A percentile compares a stretch with the other conserved stretches of the same genome.
These are phyloP conservation scores for Galleria mellonella DNA, from an alignment of 1,140 invertebrate species.

Conservation along the genomic window DNA sequence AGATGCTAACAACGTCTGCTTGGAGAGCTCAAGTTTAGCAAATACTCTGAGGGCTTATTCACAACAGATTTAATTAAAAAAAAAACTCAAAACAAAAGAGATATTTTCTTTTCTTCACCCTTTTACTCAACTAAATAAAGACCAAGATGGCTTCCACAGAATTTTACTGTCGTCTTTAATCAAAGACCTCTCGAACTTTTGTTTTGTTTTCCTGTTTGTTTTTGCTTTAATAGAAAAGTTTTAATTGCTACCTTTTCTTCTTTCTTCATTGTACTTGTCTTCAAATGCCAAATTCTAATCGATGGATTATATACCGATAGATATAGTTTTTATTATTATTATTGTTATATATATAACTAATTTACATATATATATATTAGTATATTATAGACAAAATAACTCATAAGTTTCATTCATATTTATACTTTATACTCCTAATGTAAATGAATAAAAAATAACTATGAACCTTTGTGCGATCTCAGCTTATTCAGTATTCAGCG, in stretches of 20 bases:
- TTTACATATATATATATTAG: too few species aligned
- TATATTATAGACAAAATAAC: too few species aligned
- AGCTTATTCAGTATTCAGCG: slow-evolving; percentile 17
- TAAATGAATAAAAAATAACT: background rate
- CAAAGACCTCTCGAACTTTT: slow-evolving; percentile 29
- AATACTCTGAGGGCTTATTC: slow-evolving; percentile 18
- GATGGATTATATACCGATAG: slow-evolving; percentile 1
- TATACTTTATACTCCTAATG: background rate
- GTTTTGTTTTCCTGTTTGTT: slow-evolving; percentile 37
- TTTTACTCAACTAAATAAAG: slow-evolving; percentile 18
- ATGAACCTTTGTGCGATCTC: slow-evolving; percentile 1
- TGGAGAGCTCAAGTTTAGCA: slow-evolving; percentile 12
- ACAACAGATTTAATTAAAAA: slow-evolving; percentile 26
- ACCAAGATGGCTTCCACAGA: slow-evolving; percentile 20
- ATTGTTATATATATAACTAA: too few species aligned
- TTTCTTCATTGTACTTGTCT: slow-evolving; percentile 6
- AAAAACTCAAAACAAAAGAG: slow-evolving; percentile 24
- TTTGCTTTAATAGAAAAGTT: slow-evolving; percentile 34
- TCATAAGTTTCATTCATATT: too few species aligned
- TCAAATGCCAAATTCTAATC: background rate
- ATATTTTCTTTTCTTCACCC: slow-evolving; percentile 13
- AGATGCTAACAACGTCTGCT: slow-evolving; percentile 8
- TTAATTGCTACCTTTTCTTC: slow-evolving; percentile 30
- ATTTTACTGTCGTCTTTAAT: slow-evolving; percentile 32
- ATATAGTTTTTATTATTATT: too few species aligned